Conservation (phyloP, 1,140 invertebrate genomes). For the Anagrus nilaparvatae region DNA sequence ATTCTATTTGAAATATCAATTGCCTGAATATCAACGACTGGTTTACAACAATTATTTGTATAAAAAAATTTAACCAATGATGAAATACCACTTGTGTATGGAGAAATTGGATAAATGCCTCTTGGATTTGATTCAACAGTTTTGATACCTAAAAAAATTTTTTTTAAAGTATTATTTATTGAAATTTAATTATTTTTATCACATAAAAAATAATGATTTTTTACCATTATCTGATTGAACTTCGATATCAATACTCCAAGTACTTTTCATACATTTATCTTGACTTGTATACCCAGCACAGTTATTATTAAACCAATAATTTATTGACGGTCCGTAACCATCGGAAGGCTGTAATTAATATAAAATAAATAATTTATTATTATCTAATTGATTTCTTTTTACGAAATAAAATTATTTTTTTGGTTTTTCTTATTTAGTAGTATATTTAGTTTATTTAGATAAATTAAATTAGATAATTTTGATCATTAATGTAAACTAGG, state of each 20-base stretch:
- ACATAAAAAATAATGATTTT: too few species aligned
- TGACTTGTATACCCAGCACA: constrained; percentile 38
- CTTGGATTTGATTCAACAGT: constrained; percentile 44
- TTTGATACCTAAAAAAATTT: constrained; percentile 50
- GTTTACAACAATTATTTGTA: constrained; percentile 50
- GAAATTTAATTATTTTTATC: too few species aligned
- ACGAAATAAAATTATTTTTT: too few species aligned
- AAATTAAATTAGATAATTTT: too few species aligned
- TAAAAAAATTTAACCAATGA: constrained; percentile 48
- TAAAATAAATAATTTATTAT: too few species aligned
- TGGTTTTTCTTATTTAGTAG: too few species aligned
- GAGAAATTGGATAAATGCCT: constrained; percentile 34
- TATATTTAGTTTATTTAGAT: too few species aligned
- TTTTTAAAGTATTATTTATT: too few species aligned
- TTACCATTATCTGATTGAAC: constrained; percentile 46
- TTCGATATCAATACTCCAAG: constrained; percentile 51
- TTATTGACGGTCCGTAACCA: constrained; percentile 42
- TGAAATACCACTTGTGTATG: constrained; percentile 48
- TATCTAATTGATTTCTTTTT: too few species aligned
- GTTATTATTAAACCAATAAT: constrained; percentile 45
- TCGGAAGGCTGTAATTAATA: too few species aligned
- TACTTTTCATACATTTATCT: constrained; percentile 42
- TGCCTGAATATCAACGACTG: constrained; percentile 46
- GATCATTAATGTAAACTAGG: too few species aligned
- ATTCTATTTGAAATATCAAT: constrained; percentile 49